Evolutionary conservation across 2,888 invertebrate genomes (phyloP).

Genomic region (Limnephilus lunatus): DNA sequence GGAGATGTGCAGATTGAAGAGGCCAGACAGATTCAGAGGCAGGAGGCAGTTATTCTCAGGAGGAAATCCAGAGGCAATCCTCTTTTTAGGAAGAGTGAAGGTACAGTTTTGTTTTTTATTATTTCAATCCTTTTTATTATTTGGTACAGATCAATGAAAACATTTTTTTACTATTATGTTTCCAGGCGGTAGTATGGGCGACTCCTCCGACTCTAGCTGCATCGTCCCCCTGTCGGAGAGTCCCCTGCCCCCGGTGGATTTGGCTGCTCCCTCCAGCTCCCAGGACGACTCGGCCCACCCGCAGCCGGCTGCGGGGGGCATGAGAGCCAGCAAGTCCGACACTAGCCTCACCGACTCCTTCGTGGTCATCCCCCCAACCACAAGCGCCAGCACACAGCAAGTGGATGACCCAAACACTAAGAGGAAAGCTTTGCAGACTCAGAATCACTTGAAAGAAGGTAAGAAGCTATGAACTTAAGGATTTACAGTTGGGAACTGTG

Average conservation of each 20-base stretch:
- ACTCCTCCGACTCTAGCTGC: constrained; percentile 73
- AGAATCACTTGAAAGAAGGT: constrained; percentile 66
- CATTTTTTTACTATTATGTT: background rate
- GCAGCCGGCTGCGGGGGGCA: constrained; percentile 75
- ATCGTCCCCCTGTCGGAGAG: constrained; percentile 68
- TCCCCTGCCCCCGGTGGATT: constrained; percentile 54
- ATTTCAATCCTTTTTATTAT: background rate
- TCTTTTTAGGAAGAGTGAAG: constrained; percentile 83
- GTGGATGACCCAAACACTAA: constrained; percentile 61
- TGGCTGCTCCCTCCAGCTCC: constrained; percentile 53
- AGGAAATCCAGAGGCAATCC: constrained; percentile 82
- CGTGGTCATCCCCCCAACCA: constrained; percentile 84
- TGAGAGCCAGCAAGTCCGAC: constrained; percentile 92
- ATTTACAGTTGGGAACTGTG: background rate
- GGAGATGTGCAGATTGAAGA: constrained; percentile 69
- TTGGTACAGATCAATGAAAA: background rate
- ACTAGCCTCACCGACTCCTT: constrained; percentile 94
- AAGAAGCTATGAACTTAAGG: background rate
- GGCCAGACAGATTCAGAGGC: constrained; percentile 72
- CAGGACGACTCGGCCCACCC: constrained; percentile 63
- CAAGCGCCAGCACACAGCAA: constrained; percentile 68
- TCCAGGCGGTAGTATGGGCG: constrained; percentile 78
- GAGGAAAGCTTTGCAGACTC: constrained; percentile 56
- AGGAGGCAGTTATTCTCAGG: constrained; percentile 78
- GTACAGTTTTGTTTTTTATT: constrained; percentile 67